phyloP scores from a whole-genome alignment of 2,888 invertebrate species.

The Microctonus hyperodae region DNA sequence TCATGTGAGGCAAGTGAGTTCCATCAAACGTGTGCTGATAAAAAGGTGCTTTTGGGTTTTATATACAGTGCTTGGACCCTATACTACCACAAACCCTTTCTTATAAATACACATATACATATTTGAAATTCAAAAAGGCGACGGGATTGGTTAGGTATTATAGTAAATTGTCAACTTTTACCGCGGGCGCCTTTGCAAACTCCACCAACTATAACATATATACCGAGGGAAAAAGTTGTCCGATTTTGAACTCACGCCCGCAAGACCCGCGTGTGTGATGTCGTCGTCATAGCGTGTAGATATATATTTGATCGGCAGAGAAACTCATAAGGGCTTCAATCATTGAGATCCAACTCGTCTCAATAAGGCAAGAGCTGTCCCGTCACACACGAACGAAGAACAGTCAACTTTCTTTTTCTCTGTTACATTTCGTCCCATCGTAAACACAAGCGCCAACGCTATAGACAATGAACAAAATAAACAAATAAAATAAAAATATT shows the following conservation, averaged over 20 bases:
- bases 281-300: slow-evolving; percentile 10
- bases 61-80: background rate
- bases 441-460: slow-evolving; percentile 22
- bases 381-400: background rate
- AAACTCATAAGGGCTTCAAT: slow-evolving; percentile 11
- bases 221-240: slow-evolving; percentile 50
- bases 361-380: slow-evolving; percentile 42
- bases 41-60: slow-evolving; percentile 34
- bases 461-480: background rate
- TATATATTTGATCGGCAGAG: slow-evolving; percentile 30
- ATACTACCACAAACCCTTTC: slow-evolving; percentile 7
- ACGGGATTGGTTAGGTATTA: slow-evolving; percentile 50
- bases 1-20: slow-evolving; percentile 30
- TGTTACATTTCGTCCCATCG: slow-evolving; percentile 17
- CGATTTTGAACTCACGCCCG: slow-evolving; percentile 45
- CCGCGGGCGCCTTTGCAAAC: background rate
- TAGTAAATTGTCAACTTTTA: slow-evolving; percentile 48
- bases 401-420: background rate
- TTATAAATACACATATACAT: background rate
- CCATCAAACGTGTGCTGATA: slow-evolving; percentile 16
- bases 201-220: background rate
- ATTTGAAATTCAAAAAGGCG: slow-evolving; percentile 52
- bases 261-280: background rate
- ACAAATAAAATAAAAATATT: background rate
- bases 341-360: slow-evolving; percentile 36